A percentile compares a stretch with the other conserved stretches of the same genome.
Evolutionary conservation across 2,797 vertebrate genomes (phyloP).

Genomic region (Mergus octosetaceus): DNA sequence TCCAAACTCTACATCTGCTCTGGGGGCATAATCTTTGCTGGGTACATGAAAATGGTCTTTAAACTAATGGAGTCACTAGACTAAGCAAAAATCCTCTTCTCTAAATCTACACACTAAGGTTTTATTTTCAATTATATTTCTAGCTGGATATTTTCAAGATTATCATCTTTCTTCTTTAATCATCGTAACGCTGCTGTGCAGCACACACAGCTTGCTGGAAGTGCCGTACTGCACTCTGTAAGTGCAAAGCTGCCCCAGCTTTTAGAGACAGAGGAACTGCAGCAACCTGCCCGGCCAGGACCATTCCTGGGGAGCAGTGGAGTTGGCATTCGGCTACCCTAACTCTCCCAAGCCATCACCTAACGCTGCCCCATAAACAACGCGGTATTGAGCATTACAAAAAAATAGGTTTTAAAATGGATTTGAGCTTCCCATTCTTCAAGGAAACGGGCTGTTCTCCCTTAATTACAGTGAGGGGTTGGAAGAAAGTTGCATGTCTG

Average conservation of each 20-base stretch:
- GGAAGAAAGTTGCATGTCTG: neutral
- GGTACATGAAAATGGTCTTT: conserved; percentile 3
- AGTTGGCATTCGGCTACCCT: neutral
- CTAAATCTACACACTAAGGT: neutral
- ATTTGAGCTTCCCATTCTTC: neutral
- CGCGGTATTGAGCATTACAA: accelerated
- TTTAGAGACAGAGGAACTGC: neutral
- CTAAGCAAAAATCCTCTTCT: conserved; percentile 22
- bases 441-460: neutral
- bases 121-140: neutral
- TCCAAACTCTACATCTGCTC: conserved; percentile 59
- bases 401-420: neutral
- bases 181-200: neutral
- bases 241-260: neutral
- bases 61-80: conserved; percentile 29
- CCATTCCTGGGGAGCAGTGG: neutral
- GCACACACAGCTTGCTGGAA: neutral
- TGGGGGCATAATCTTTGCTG: conserved; percentile 31
- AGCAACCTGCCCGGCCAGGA: neutral
- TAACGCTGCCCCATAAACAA: neutral
- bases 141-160: conserved; percentile 13
- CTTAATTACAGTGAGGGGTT: neutral
- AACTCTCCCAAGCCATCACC: neutral
- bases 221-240: neutral
- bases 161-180: conserved; percentile 29